Evolutionary conservation across 2,888 invertebrate genomes (phyloP), one percentile per base, ranked within the genome.

Genomic region (Athripsodes cinereus): DNA sequence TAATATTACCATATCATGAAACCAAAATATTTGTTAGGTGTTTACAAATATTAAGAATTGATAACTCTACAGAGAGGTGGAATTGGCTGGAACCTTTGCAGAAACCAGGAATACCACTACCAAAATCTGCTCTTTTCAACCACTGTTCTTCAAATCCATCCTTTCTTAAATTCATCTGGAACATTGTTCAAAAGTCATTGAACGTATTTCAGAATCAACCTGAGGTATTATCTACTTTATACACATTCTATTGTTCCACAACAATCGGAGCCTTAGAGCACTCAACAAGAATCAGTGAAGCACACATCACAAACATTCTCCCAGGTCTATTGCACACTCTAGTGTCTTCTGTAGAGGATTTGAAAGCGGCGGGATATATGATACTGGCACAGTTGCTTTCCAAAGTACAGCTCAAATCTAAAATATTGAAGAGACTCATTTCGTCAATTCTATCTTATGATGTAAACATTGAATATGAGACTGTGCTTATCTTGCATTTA

Each of bases 1-100:
- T 92, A 8, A 88, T 92, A 56, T 72, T 99, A 55, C 97, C 98
- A 0, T 97, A 95, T 70, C 95, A 97, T 72, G 92, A 95, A 68
- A 92, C 94, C 0, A 88, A 89, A 64, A 87, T 92, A 62, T 99
- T 97, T 75, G 86, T 91, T 0, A 74, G 84, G 66, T 82, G 92
- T 52, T 70, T 97, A 1, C 92, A 95, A 71, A 76, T 94, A 1
- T 69, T 91, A 66, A 80, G 86, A 54, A 70, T 96, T 11, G 80
- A 79, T 19, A 74, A 82, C 6, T 66, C 70, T 0, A 74, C 73
- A n/a, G 82, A 83, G 55, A 77, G 81, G 58, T 95, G 92, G 90
- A 74, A 80, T 63, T 95, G 92, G 89, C 72, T 97, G 22, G 71
- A 79, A 22, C 77, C 84, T 0, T 69, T 92, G 2, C 88, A 92